These are phyloP conservation scores for Telmatherina bonti DNA, from an alignment of 2,797 vertebrate species.

Conservation along the genomic window DNA sequence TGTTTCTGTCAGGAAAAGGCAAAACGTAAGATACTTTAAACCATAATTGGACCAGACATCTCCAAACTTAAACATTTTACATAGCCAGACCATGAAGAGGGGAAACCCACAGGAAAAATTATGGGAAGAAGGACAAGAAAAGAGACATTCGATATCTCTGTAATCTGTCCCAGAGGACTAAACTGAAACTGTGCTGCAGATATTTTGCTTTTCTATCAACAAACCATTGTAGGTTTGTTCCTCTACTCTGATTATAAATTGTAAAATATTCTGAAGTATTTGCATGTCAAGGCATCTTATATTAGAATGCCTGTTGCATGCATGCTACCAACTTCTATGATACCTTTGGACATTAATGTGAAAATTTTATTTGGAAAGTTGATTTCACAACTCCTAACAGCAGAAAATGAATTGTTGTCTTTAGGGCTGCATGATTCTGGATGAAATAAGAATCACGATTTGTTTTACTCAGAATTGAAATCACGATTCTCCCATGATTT, in stretches of 20 bases:
- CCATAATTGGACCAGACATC: slow-evolving; percentile 40
- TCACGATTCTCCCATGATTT: no score
- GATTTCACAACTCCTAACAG: slow-evolving; percentile 7
- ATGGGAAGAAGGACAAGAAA: slow-evolving; percentile 35
- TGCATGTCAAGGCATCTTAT: neutral
- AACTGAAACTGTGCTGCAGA: slow-evolving; percentile 19
- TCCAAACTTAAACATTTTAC: slow-evolving; percentile 35
- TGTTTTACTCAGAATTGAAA: no score
- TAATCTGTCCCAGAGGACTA: slow-evolving; percentile 23
- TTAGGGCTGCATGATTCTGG: no score
- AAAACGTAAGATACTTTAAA: neutral
- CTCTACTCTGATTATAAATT: neutral
- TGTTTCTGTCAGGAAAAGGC: slow-evolving; percentile 15
- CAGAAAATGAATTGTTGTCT: slow-evolving; percentile 7
- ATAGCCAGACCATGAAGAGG: slow-evolving; percentile 24
- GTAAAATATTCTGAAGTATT: neutral
- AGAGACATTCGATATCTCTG: slow-evolving; percentile 29
- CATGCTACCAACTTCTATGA: neutral
- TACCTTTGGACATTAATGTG: slow-evolving; percentile 1
- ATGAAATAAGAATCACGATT: no score
- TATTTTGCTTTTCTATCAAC: slow-evolving; percentile 32
- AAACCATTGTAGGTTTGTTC: neutral
- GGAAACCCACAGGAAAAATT: slow-evolving; percentile 28
- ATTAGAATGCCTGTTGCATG: neutral
- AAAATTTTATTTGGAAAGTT: slow-evolving; percentile 32